Percentiles rank a stretch among this genome's conserved stretches.
Evolutionary conservation across 2,888 invertebrate species (phyloP).

Genomic region (Halocaridina rubra): DNA sequence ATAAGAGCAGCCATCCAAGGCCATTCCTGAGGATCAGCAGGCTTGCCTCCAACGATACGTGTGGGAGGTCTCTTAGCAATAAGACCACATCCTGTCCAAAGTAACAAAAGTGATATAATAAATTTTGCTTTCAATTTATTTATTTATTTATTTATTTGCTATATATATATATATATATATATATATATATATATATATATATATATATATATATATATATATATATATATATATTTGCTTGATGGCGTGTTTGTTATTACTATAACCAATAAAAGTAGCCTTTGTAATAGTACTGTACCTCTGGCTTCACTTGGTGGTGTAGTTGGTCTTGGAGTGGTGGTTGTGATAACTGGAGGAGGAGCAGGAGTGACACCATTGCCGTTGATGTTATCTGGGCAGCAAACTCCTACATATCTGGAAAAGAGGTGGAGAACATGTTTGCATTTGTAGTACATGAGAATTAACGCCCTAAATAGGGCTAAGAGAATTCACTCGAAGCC

Average conservation of each 20-base stretch:
- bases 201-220: no score
- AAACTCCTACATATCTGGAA: conserved; percentile 53
- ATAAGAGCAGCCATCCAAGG: conserved; percentile 87
- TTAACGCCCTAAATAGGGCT: no score
- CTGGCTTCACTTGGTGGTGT: conserved; percentile 28
- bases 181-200: no score
- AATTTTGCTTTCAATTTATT: no score
- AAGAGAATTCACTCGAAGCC: no score
- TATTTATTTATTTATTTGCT: no score
- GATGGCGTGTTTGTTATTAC: no score
- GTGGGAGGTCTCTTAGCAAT: conserved; percentile 71
- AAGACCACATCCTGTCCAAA: conserved; percentile 73
- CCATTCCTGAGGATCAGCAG: conserved; percentile 78
- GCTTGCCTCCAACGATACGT: conserved; percentile 75
- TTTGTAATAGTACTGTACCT: no score
- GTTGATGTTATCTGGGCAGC: conserved; percentile 39
- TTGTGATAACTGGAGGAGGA: conserved; percentile 30
- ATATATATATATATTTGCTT: no score
- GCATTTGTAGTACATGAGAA: no score
- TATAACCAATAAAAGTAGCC: no score
- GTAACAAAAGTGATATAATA: neutral
- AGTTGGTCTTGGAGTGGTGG: conserved; percentile 24
- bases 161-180: no score
- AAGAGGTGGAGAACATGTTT: neutral
- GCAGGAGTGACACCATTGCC: neutral